Conservation (phyloP, 1,140 invertebrate genomes). For the Atopsyche davidsoni region DNA sequence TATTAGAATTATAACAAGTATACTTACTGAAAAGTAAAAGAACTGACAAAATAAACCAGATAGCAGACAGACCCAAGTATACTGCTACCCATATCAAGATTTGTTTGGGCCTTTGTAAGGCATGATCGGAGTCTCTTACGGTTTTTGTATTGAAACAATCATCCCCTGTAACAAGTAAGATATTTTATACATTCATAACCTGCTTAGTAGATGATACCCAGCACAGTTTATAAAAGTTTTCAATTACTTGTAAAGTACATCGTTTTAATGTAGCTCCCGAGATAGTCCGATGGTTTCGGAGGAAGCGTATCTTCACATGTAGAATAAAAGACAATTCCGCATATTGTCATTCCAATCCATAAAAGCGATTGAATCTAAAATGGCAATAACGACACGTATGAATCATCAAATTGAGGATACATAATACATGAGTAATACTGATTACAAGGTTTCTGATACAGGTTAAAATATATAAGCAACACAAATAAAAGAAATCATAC, state of each 20-base stretch:
- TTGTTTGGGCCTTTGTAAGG: background rate
- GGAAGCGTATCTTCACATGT: too few relatives aligned
- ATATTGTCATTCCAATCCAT: background rate
- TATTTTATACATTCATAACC: background rate
- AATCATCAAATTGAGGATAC: background rate
- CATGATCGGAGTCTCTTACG: background rate
- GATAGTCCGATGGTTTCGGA: too few relatives aligned
- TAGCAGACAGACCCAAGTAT: background rate
- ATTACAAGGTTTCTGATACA: background rate
- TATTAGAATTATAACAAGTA: too few relatives aligned
- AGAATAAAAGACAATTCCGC: constrained; percentile 5
- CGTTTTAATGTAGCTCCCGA: too few relatives aligned
- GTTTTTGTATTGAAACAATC: too few relatives aligned
- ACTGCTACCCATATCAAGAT: constrained; percentile 8
- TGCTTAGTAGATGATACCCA: background rate
- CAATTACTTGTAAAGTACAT: constrained; percentile 11
- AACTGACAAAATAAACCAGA: constrained; percentile 8
- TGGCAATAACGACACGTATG: background rate
- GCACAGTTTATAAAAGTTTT: too few relatives aligned
- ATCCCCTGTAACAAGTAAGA: background rate
- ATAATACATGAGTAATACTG: background rate
- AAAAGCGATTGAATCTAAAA: constrained; percentile 3
- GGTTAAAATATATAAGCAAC: too few relatives aligned
- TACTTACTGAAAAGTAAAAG: constrained; percentile 8
- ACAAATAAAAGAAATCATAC: too few relatives aligned